Conservation (phyloP, 1,140 invertebrate genomes). For the Thaumetopoea pityocampa region DNA sequence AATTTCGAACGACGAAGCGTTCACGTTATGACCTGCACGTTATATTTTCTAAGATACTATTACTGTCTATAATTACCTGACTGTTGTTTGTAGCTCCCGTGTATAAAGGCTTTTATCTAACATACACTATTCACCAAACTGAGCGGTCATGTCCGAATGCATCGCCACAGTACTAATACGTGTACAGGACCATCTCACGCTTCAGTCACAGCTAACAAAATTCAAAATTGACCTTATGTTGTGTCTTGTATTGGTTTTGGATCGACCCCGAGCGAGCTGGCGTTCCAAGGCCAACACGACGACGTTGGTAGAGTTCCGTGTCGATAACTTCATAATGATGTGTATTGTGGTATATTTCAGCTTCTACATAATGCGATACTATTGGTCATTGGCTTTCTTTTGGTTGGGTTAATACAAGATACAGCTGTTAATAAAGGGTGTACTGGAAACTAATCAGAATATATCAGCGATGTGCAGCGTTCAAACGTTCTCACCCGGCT, state of each 20-base stretch:
- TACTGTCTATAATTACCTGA: too few relatives aligned
- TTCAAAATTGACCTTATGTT: slow-evolving; percentile 73
- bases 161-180: slow-evolving; percentile 39
- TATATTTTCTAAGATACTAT: too few relatives aligned
- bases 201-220: slow-evolving; percentile 73
- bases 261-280: slow-evolving; percentile 39
- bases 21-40: too few relatives aligned
- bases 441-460: slow-evolving; percentile 71
- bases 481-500: slow-evolving; percentile 49
- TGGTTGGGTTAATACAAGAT: slow-evolving; percentile 78
- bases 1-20: too few relatives aligned
- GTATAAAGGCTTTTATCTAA: slow-evolving; percentile 7
- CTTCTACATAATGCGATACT: slow-evolving; percentile 71
- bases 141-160: slow-evolving; percentile 11
- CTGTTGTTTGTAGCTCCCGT: slow-evolving; percentile 1
- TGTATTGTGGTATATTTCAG: slow-evolving; percentile 72
- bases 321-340: slow-evolving; percentile 39
- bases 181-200: slow-evolving; percentile 67
- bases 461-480: slow-evolving; percentile 40
- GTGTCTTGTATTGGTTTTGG: slow-evolving; percentile 77
- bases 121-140: slow-evolving; percentile 1
- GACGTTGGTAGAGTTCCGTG: slow-evolving; percentile 10
- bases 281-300: slow-evolving; percentile 29
- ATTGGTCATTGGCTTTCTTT: slow-evolving; percentile 74
- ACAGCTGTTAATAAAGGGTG: slow-evolving; percentile 72